Percentiles rank a stretch among this genome's conserved stretches.
phyloP scores from a whole-genome alignment of 2,888 invertebrate genomes.

The Cantharis nigra region DNA sequence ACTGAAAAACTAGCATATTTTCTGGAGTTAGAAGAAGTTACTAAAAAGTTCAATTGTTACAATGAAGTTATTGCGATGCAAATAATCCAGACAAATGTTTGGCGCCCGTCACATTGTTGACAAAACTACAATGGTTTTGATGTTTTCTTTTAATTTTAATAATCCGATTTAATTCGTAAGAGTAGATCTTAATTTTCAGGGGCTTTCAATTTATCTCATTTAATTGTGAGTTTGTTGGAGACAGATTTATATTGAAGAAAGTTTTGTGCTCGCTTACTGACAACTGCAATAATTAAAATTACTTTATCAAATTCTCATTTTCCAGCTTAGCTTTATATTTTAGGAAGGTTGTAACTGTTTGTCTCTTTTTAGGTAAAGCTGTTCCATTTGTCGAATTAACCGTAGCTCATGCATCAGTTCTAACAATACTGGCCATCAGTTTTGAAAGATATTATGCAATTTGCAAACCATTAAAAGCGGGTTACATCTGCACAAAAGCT shows the following conservation, averaged over 20 bases:
- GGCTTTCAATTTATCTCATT: slow-evolving; percentile 4
- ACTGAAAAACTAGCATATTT: neutral
- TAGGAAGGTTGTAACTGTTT: neutral
- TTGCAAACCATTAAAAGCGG: slow-evolving; percentile 87
- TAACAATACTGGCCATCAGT: slow-evolving; percentile 91
- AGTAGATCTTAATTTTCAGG: neutral
- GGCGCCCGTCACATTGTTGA: neutral
- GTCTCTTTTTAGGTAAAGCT: slow-evolving; percentile 76
- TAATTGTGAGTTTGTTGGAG: slow-evolving; percentile 6
- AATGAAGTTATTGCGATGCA: neutral
- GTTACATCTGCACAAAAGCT: slow-evolving; percentile 87
- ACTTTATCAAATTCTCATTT: slow-evolving; percentile 3
- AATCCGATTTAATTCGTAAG: neutral
- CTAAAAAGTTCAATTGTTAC: neutral
- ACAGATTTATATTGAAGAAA: neutral
- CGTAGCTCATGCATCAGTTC: slow-evolving; percentile 88
- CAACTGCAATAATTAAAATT: slow-evolving; percentile 6
- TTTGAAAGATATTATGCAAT: slow-evolving; percentile 87
- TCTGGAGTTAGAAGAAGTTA: neutral
- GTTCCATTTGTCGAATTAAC: slow-evolving; percentile 92
- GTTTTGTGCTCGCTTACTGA: neutral
- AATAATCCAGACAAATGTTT: neutral
- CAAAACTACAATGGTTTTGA: neutral
- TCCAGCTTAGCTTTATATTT: neutral
- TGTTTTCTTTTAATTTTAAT: neutral